Evolutionary conservation across 2,113 vertebrate species (phyloP), one percentile per base, ranked within the genome.

Genomic region (Numenius arquata): DNA sequence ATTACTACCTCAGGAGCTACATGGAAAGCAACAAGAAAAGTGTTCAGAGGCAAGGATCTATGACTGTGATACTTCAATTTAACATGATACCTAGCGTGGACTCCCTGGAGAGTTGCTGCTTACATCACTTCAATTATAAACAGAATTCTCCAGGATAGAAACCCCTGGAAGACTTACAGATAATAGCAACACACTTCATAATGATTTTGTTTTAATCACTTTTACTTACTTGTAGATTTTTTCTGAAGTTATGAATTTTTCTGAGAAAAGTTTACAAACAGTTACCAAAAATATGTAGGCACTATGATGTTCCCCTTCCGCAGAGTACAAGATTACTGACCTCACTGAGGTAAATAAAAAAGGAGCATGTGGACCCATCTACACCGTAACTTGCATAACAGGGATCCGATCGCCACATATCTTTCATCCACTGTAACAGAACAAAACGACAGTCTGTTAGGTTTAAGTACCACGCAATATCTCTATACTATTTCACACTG

Each of bases 271-370:
- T 22, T 62, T 68, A n/a, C 34, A 61, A 66, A 27, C n/a, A 72
- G 55, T 50, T 62, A 84, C 11, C 53, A 78, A 70, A 87, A 52
- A 50, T 38, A 41, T 1, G 3, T 29, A 85, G 32, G 45, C 7
- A 67, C 25, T 9, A 14, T 19, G 53, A 74, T 36, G 12, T 67
- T 80, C 19, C 20, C n/a, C 6, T 59, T 67, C 18, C 53, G 29
- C 21, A 65, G 68, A 68, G 72, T 5, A 48, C 43, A 21, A 86
- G 47, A 61, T 55, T 45, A 97, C 99, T 98, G 90, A 99, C 99
- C 99, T 99, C 99, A 96, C 99, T 99, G 97, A 99, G 99, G 98
- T 99, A 99, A 98, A 99, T 99, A 98, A 99, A 99, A 97, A 99
- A 99, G 84, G 99, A 99, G 97, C 99, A 99, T 1, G 98, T 98